Evolutionary conservation across 2,888 invertebrate species (phyloP).

Genomic region (Noctua fimbriata): DNA sequence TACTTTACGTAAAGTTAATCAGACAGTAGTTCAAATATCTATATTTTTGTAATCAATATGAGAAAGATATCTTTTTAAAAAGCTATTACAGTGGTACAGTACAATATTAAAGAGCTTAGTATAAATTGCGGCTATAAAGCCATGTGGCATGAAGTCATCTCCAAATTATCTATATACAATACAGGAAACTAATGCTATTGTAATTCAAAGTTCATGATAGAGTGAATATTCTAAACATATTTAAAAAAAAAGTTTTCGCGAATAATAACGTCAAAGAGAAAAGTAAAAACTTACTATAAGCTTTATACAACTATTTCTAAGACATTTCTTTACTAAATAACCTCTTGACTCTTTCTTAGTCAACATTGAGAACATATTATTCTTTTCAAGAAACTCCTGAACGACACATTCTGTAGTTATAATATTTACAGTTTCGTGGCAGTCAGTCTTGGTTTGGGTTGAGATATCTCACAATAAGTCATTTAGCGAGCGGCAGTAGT

Average conservation of each 20-base stretch:
- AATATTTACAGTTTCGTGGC: constrained; percentile 47
- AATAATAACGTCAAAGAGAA: constrained; percentile 20
- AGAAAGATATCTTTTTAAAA: not conserved
- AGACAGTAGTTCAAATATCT: not conserved
- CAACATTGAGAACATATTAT: constrained; percentile 20
- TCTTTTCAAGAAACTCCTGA: constrained; percentile 22
- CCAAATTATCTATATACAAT: constrained; percentile 29
- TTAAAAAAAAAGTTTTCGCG: constrained; percentile 3
- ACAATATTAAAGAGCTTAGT: not conserved
- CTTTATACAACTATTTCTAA: constrained; percentile 29
- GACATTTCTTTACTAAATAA: constrained; percentile 2
- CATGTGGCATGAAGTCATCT: constrained; percentile 16
- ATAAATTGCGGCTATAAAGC: constrained; percentile 16
- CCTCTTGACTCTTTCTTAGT: constrained; percentile 18
- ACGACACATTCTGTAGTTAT: constrained; percentile 33
- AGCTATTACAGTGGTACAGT: not conserved
- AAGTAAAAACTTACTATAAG: constrained; percentile 12
- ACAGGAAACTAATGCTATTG: constrained; percentile 29
- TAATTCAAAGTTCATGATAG: constrained; percentile 39
- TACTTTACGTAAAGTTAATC: not conserved
- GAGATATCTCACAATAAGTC: constrained; percentile 10
- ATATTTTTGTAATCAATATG: not conserved
- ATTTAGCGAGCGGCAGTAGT: not conserved
- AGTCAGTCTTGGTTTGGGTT: constrained; percentile 50
- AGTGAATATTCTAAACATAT: constrained; percentile 15